Evolutionary conservation across 1,140 invertebrate species (phyloP).

Genomic region (Drosophila serrata): DNA sequence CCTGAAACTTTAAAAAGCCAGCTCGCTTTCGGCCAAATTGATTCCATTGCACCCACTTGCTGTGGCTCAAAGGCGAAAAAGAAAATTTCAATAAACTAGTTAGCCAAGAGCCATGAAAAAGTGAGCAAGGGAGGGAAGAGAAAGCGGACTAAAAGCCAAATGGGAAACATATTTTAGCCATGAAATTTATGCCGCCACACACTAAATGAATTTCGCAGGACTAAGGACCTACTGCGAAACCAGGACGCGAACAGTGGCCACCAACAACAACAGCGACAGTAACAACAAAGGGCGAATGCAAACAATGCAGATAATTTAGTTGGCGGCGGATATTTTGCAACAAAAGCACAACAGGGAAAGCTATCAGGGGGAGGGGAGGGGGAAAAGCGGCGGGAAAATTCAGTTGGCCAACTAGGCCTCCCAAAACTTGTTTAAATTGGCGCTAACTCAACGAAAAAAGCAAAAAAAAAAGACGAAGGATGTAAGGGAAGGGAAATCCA

Average conservation of each 20-base stretch:
- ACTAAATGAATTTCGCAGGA: slow-evolving; percentile 68
- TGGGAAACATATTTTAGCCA: slow-evolving; percentile 73
- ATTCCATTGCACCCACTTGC: slow-evolving; percentile 48
- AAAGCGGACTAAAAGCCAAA: slow-evolving; percentile 49
- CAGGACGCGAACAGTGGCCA: slow-evolving; percentile 37
- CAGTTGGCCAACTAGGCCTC: slow-evolving; percentile 30
- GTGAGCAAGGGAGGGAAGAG: slow-evolving; percentile 10
- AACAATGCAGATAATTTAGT: slow-evolving; percentile 81
- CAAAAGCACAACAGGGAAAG: slow-evolving; percentile 36
- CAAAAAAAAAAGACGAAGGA: slow-evolving; percentile 7
- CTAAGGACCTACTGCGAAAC: slow-evolving; percentile 39
- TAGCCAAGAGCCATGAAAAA: slow-evolving; percentile 48
- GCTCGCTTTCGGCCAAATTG: slow-evolving; percentile 56
- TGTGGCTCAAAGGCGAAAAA: slow-evolving; percentile 16
- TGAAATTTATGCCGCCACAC: slow-evolving; percentile 77
- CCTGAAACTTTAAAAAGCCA: slow-evolving; percentile 20
- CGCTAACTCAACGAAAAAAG: slow-evolving; percentile 54
- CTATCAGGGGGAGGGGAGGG: slow-evolving; percentile 7
- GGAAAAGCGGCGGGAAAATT: slow-evolving; percentile 1
- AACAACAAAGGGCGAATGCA: slow-evolving; percentile 64
- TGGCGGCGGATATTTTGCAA: slow-evolving; percentile 62
- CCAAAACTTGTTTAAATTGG: slow-evolving; percentile 70
- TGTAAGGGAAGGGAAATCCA: slow-evolving; percentile 37
- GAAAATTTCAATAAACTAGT: slow-evolving; percentile 63
- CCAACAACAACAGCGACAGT: slow-evolving; percentile 9